phyloP scores from a whole-genome alignment of 1,140 invertebrate species.

The Araneus ventricosus region DNA sequence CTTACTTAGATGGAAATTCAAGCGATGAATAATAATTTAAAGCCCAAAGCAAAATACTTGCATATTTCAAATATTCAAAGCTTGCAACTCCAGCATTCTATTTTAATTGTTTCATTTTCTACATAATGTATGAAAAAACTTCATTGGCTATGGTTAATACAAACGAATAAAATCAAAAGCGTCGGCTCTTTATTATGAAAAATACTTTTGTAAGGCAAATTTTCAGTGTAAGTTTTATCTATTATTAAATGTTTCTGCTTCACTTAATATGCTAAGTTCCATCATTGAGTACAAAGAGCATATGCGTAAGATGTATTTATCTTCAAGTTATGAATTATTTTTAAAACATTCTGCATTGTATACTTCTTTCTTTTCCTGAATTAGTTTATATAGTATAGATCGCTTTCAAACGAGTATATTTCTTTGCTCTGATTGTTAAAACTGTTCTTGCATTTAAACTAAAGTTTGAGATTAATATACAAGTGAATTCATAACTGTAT shows the following conservation, averaged over 20 bases:
- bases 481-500: no score
- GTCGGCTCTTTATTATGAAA: not conserved
- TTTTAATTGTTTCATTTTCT: constrained; percentile 1
- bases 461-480: no score
- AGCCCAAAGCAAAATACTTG: not conserved
- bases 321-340: no score
- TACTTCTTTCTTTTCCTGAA: no score
- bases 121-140: not conserved
- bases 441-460: no score
- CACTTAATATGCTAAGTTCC: not conserved
- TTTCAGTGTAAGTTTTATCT: not conserved
- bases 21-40: not conserved
- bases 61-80: not conserved
- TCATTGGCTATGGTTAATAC: not conserved
- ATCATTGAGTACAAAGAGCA: not conserved
- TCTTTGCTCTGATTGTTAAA: no score
- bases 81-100: not conserved
- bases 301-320: no score
- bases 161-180: not conserved
- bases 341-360: no score
- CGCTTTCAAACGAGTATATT: no score
- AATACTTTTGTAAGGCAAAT: not conserved
- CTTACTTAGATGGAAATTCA: not conserved
- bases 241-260: not conserved
- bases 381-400: no score